Evolutionary conservation across 2,888 invertebrate species (phyloP).

Genomic region (Malthinus seriepunctatus): DNA sequence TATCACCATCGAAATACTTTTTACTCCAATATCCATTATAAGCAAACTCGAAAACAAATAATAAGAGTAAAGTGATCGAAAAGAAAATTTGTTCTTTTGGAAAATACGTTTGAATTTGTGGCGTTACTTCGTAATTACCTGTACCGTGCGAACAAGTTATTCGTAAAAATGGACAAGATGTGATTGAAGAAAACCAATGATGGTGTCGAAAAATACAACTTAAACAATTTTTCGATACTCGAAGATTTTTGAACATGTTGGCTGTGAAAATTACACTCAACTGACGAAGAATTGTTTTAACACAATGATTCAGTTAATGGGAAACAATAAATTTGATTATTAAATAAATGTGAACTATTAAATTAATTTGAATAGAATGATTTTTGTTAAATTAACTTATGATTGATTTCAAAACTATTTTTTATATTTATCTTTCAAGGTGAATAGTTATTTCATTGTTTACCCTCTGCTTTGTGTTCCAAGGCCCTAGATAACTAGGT

Average conservation of each 20-base stretch:
- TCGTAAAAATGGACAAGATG: neutral
- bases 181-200: neutral
- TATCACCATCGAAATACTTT: neutral
- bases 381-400: too few species aligned
- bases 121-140: too few species aligned
- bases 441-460: too few species aligned
- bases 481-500: too few species aligned
- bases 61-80: neutral
- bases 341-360: too few species aligned
- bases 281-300: too few species aligned
- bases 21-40: constrained; percentile 2
- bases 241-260: neutral
- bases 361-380: too few species aligned
- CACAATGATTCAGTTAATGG: too few species aligned
- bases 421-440: too few species aligned
- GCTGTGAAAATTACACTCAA: neutral
- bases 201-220: neutral
- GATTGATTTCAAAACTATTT: too few species aligned
- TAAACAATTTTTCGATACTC: neutral
- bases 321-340: too few species aligned
- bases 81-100: neutral
- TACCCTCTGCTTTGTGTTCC: too few species aligned
- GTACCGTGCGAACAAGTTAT: neutral
- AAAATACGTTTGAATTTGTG: neutral
- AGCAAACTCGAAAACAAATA: neutral